Evolutionary conservation across 2,797 vertebrate species (phyloP), one percentile per base, ranked within the genome.

Genomic region (Myripristis murdjan): DNA sequence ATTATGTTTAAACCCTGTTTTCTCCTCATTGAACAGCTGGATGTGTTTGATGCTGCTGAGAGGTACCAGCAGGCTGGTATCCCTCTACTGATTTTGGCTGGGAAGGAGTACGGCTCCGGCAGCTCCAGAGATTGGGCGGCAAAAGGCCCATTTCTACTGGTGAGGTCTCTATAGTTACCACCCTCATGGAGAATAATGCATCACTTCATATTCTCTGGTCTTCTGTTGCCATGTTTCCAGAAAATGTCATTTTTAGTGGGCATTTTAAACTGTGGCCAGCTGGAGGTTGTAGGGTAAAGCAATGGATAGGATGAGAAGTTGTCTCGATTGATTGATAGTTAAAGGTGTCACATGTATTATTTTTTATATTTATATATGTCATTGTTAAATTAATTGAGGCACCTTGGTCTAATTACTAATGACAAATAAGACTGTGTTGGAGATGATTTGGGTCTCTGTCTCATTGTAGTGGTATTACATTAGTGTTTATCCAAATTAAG

Each of bases 81-180:
- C 41, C 94, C 96, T 35, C 93, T 99, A 46, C 90, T 99, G 23
- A 67, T 99, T 49, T 92, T 99, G 59, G 96, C 98, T 0, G 98
- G 98, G 59, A 99, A 98, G 80, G 98, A 99, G 60, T 99, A 99
- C 0, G 98, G 98, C 20, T 96, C 98, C 0, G 98, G 98, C 56
- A 99, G 98, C 92, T 99, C 98, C 71, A 95, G 98, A 82, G 98
- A 99, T 87, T 99, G 98, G 98, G 98, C 97, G 0, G 98, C 98
- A 2, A 99, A 99, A 89, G 98, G 98, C 57, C 98, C 98, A 0
- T 99, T 97, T 73, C 93, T 99, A 0, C 90, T 97, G 95, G 98
- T 99, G 77, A 89, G 88, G 8, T 6, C n/a, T 10, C 15, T 16
- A 14, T 16, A 2, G 15, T 10, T 37, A 11, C 12, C 35, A 10